Evolutionary conservation across 2,888 invertebrate genomes (phyloP).

Genomic region (Barypeithes pellucidus): DNA sequence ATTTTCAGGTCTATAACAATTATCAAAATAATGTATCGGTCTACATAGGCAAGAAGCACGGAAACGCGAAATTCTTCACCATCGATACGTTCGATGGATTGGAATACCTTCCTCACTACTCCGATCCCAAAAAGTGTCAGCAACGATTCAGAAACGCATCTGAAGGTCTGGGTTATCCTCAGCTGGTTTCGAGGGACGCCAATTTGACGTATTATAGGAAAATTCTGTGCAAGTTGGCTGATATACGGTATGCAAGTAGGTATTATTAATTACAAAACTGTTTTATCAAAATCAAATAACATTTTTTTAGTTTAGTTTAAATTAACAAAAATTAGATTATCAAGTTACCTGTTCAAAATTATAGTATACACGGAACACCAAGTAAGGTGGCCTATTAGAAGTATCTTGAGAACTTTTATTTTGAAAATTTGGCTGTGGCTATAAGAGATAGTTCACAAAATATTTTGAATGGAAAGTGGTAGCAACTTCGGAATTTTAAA

Average conservation of each 20-base stretch:
- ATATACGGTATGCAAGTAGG: slow-evolving; percentile 74
- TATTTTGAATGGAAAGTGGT: too few species aligned
- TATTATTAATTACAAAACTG: neutral
- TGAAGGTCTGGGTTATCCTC: slow-evolving; percentile 78
- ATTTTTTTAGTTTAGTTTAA: too few species aligned
- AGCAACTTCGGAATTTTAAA: too few species aligned
- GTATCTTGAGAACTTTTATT: too few species aligned
- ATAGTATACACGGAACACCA: too few species aligned
- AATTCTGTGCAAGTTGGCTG: slow-evolving; percentile 78
- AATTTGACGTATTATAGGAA: slow-evolving; percentile 79
- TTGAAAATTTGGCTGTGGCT: too few species aligned
- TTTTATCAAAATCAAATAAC: too few species aligned
- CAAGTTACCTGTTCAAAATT: too few species aligned
- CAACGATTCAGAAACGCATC: slow-evolving; percentile 77
- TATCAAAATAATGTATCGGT: slow-evolving; percentile 78
- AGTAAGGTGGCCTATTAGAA: too few species aligned
- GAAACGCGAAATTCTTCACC: slow-evolving; percentile 75
- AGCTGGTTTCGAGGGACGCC: slow-evolving; percentile 74
- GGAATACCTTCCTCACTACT: slow-evolving; percentile 74
- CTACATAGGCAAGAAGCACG: slow-evolving; percentile 75
- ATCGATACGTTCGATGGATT: slow-evolving; percentile 76
- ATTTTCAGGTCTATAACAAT: slow-evolving; percentile 76
- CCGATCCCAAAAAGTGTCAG: slow-evolving; percentile 70
- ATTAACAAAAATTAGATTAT: too few species aligned
- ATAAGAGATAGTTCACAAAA: too few species aligned